Percentiles rank a stretch among this genome's conserved stretches.
Evolutionary conservation across 2,797 vertebrate species (phyloP).

Genomic region (Eurystomus glaucurus): DNA sequence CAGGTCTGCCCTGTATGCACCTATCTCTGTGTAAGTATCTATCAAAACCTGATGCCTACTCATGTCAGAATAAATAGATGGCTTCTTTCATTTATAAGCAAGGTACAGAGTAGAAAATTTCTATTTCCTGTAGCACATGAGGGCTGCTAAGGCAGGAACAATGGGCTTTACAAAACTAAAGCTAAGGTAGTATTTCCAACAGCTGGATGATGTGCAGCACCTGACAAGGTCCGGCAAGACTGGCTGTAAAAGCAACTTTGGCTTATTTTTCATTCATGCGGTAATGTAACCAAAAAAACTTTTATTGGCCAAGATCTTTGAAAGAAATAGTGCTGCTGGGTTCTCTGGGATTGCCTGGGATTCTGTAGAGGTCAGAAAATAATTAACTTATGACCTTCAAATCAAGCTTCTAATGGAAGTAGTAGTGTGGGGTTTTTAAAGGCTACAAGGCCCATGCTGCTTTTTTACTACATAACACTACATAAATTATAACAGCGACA

Average conservation of each 20-base stretch:
- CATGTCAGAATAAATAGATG: not conserved
- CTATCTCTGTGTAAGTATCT: not conserved
- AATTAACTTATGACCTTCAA: constrained; percentile 7
- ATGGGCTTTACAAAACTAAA: not conserved
- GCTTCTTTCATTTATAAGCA: not conserved
- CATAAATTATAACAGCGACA: not conserved
- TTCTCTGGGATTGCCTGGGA: not conserved
- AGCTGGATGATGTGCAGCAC: not conserved
- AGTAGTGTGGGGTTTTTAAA: not conserved
- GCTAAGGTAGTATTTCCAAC: not conserved
- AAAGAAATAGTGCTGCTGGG: not conserved
- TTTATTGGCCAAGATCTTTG: not conserved
- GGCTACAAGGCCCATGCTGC: not conserved
- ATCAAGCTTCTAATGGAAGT: not conserved
- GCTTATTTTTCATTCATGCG: not conserved
- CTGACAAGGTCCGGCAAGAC: not conserved
- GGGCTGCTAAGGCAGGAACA: not conserved
- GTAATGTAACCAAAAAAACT: not conserved
- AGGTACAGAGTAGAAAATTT: not conserved
- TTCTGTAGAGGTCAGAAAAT: not conserved
- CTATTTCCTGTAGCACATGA: not conserved
- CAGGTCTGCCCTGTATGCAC: not conserved
- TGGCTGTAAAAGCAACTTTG: not conserved
- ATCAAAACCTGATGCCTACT: not conserved
- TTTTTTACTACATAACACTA: not conserved